Conservation (phyloP, 1,140 invertebrate species). For the Helicoverpa zea region DNA sequence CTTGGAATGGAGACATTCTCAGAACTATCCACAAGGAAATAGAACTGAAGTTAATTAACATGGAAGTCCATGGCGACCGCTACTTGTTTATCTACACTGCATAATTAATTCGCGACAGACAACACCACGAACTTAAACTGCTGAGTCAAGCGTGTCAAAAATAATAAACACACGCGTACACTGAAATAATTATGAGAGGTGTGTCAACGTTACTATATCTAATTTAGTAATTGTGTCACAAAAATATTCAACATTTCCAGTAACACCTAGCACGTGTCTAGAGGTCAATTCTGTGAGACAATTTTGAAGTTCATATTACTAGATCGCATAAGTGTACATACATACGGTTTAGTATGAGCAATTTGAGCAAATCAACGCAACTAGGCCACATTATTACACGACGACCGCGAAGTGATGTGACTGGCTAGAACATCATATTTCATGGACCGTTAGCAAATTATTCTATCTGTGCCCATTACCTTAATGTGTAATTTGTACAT, state of each 20-base stretch:
- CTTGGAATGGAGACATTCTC: conserved; percentile 53
- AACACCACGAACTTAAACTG: conserved; percentile 5
- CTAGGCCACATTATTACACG: conserved; percentile 76
- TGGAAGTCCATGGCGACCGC: conserved; percentile 59
- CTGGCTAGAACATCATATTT: conserved; percentile 53
- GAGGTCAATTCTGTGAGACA: conserved; percentile 47
- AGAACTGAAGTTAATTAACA: conserved; percentile 67
- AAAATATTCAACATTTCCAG: conserved; percentile 32
- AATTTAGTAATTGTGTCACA: background rate
- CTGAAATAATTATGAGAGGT: background rate
- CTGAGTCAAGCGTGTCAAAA: background rate
- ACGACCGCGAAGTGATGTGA: conserved; percentile 62
- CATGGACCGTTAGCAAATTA: conserved; percentile 61
- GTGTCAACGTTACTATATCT: conserved; percentile 2
- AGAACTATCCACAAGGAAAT: conserved; percentile 44
- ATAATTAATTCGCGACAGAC: conserved; percentile 66
- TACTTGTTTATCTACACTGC: conserved; percentile 67
- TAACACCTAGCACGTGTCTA: conserved; percentile 25
- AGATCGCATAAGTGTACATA: conserved; percentile 73
- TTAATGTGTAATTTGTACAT: conserved; percentile 45
- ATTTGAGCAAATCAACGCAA: conserved; percentile 82
- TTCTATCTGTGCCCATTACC: conserved; percentile 48
- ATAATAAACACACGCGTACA: background rate
- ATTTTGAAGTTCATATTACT: conserved; percentile 67
- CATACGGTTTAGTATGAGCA: conserved; percentile 72